Evolutionary conservation across 2,888 invertebrate genomes (phyloP), one percentile per base, ranked within the genome.

Genomic region (Acanthosepion esculentum): DNA sequence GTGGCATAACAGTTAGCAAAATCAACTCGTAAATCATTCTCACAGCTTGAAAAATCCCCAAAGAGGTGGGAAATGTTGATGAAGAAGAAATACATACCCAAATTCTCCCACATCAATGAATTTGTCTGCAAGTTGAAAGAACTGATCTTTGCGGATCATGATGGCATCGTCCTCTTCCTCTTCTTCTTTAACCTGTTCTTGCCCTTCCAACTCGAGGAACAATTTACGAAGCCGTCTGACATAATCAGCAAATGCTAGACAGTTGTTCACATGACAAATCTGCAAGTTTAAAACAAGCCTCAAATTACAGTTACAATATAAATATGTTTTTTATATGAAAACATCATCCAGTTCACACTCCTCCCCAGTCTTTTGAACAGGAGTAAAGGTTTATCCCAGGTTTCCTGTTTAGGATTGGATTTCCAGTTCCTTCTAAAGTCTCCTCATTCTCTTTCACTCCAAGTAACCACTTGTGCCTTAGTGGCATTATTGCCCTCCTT

Each of bases 221-320:
- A 96, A 96, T 94, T 96, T 96, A 20, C 96, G 95, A 91, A 97
- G 95, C 94, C 96, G 96, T 64, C 96, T 96, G 94, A 99, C 98
- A 95, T 99, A 98, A 96, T 99, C 99, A 95, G 98, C 98, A 98
- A 99, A 98, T 97, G 99, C 98, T 96, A 99, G 98, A 97, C 99
- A 99, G 98, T 99, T 99, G 98, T 99, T 99, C 91, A 99, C 98
- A 95, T 99, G 98, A 0, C 99, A 99, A 96, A 98, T 97, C 98
- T 98, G 96, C 53, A 96, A 95, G 94, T 78, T 94, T 33, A n/a
- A 78, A 78, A 33, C 78, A 33, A 33, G n/a, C 18, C 6, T 7
- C 23, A 59, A 91, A 92, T 33, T 23, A 94, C 64, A 64, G 53
- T 20, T 53, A 94, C 41, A 33, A 50, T 48, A 93, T n/a, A 7